Percentiles rank a stretch among this genome's conserved stretches.
Evolutionary conservation across 2,797 vertebrate genomes (phyloP).

Genomic region (Rhinella marina): DNA sequence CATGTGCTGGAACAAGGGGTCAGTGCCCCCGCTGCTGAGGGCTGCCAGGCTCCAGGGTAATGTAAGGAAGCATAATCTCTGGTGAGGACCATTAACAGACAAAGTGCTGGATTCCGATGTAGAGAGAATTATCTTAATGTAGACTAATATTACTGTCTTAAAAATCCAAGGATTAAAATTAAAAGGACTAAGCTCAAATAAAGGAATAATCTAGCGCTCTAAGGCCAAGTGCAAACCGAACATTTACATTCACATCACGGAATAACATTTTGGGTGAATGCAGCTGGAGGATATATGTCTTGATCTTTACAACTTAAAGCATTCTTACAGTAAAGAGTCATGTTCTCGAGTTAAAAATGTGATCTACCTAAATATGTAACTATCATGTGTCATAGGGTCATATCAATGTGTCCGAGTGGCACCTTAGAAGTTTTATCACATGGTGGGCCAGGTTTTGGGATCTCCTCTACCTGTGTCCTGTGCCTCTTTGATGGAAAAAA

Average conservation of each 20-base stretch:
- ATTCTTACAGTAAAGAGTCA: not conserved
- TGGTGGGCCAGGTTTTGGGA: no score
- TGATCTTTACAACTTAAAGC: not conserved
- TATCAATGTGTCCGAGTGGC: not conserved
- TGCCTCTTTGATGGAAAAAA: no score
- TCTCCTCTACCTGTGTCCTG: no score
- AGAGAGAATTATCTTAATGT: conserved; percentile 1
- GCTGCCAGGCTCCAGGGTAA: conserved; percentile 19
- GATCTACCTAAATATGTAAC: no score
- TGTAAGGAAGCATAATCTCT: conserved; percentile 5
- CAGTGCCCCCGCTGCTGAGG: conserved; percentile 12
- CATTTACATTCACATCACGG: not conserved
- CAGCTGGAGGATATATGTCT: no score
- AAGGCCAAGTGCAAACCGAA: not conserved
- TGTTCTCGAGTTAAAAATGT: no score
- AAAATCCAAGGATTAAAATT: not conserved
- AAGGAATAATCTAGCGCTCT: not conserved
- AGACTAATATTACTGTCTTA: not conserved
- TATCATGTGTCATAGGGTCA: no score
- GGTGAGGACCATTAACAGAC: conserved; percentile 13
- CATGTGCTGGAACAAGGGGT: conserved; percentile 32
- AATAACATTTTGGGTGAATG: not conserved
- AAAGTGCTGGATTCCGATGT: conserved; percentile 13
- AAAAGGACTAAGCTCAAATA: not conserved
- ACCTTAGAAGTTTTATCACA: no score